Evolutionary conservation across 2,888 invertebrate genomes (phyloP), one percentile per base, ranked within the genome.

Genomic region (Lapara coniferarum): DNA sequence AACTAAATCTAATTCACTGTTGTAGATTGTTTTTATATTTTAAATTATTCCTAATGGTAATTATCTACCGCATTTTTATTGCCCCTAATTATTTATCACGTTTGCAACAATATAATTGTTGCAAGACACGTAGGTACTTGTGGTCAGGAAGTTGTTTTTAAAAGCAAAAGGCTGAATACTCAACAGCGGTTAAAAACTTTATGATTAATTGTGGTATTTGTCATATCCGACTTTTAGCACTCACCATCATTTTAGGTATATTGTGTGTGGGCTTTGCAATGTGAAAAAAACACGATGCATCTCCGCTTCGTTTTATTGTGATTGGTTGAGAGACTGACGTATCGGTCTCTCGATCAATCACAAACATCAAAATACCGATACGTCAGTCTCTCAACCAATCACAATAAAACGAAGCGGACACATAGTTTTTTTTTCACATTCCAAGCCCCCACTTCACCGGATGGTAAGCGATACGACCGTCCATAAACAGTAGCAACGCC

Each of bases 1-100:
- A 19, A 25, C 49, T 49, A 63, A 63, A 63, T 19, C 12, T 19
- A 49, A 49, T 46, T 16, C 10, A n/a, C 19, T 63, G 49, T 37
- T 16, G 19, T 25, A n/a, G 6, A 46, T 19, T 63, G 19, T 46
- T 49, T 63, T n/a, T 59, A 37, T 53, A 10, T 58, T 58, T 59
- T 59, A n/a, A 59, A 59, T 59, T 63, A 63, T 49, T 63, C 63
- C 13, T 49, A 63, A 63, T 63, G 12, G 25, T 46, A 63, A 63
- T 63, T 63, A 63, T 49, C 49, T 63, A 49, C 63, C 49, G 49
- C 63, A 63, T 63, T 46, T 63, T 63, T 63, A 63, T 63, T 63
- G 25, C 63, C 46, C 25, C 14, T 13, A 19, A 63, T 49, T 63
- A 63, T 63, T 63, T 49, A 49, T 59, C n/a, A 37, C 44, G 16